phyloP scores from a whole-genome alignment of 2,888 invertebrate species.

The Homarus gammarus region DNA sequence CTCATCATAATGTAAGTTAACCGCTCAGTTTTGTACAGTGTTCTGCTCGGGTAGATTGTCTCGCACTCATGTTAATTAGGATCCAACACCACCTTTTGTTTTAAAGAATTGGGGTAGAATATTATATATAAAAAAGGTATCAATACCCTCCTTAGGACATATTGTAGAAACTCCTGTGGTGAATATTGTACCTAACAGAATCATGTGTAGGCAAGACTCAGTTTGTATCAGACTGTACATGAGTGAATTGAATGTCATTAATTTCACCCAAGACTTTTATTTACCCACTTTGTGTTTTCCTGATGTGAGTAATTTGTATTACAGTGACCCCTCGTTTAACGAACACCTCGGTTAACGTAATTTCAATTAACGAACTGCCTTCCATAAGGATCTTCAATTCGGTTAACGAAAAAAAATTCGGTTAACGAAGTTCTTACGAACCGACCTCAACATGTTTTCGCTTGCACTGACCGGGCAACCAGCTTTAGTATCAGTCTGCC shows the following conservation, averaged over 20 bases:
- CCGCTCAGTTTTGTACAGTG: slow-evolving; percentile 71
- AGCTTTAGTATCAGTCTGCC: no score
- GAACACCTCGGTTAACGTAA: no score
- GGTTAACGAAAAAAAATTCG: no score
- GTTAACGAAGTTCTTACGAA: no score
- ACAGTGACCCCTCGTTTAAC: no score
- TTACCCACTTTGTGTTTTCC: neutral
- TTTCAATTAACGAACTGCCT: no score
- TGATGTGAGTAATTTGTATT: no score
- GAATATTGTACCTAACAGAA: slow-evolving; percentile 43
- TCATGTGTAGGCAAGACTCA: slow-evolving; percentile 56
- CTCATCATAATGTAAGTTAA: slow-evolving; percentile 66
- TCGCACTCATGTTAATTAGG: slow-evolving; percentile 40
- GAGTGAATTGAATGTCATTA: slow-evolving; percentile 60
- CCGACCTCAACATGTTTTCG: no score
- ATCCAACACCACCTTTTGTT: slow-evolving; percentile 31
- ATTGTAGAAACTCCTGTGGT: slow-evolving; percentile 43
- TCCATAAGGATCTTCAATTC: no score
- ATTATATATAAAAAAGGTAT: slow-evolving; percentile 27
- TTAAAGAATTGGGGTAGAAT: slow-evolving; percentile 32
- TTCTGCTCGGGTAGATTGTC: slow-evolving; percentile 53
- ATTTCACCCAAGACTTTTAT: slow-evolving; percentile 44
- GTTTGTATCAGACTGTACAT: slow-evolving; percentile 66
- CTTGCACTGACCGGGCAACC: no score
- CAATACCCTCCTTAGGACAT: slow-evolving; percentile 39